Conservation (phyloP, 2,888 invertebrate genomes). For the Cancer borealis region DNA sequence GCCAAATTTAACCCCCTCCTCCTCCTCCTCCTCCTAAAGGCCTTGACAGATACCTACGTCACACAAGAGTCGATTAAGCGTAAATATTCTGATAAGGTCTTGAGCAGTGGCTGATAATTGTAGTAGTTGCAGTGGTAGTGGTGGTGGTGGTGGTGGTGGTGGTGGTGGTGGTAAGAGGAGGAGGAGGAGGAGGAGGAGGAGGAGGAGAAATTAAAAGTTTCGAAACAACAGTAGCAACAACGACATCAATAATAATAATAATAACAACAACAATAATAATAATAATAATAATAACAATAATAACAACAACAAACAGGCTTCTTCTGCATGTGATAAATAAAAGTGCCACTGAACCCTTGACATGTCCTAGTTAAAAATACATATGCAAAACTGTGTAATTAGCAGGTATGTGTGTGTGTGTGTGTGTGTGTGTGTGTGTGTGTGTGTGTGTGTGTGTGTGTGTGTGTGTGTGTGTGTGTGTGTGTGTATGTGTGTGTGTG, state of each 20-base stretch:
- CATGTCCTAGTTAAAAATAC: too few relatives aligned
- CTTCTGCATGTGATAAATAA: too few relatives aligned
- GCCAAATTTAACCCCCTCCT: neutral
- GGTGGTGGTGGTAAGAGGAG: neutral
- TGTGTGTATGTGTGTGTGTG: constrained; percentile 37
- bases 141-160: neutral
- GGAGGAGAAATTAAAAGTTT: too few relatives aligned
- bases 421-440: neutral
- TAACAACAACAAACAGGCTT: too few relatives aligned
- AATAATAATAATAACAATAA: too few relatives aligned
- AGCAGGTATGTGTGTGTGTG: neutral
- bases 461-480: constrained; percentile 45
- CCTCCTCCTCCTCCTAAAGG: neutral
- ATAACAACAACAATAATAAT: too few relatives aligned
- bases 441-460: constrained; percentile 26
- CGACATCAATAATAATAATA: too few relatives aligned
- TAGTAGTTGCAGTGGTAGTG: neutral
- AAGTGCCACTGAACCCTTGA: too few relatives aligned
- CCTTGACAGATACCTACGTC: neutral
- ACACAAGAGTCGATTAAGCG: neutral
- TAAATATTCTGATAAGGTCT: constrained; percentile 4
- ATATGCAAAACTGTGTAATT: too few relatives aligned
- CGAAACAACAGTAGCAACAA: too few relatives aligned
- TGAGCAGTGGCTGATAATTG: neutral
- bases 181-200: too few relatives aligned